Percentiles rank a stretch among this genome's conserved stretches.
These are phyloP conservation scores for Urocolius indicus DNA, from an alignment of 2,113 vertebrate genomes.

Conservation along the genomic window DNA sequence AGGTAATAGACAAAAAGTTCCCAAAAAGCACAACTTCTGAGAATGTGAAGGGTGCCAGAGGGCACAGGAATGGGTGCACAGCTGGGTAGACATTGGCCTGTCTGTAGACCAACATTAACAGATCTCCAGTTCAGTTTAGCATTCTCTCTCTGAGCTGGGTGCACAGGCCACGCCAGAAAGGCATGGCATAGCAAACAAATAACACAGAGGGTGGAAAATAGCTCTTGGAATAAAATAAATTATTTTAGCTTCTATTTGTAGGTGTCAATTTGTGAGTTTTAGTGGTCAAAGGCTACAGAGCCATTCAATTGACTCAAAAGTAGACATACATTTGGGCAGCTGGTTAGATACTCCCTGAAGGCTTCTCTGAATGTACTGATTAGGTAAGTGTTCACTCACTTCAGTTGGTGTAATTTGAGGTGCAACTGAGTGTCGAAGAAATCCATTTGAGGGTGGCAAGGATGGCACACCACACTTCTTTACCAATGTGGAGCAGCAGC, in stretches of 20 bases:
- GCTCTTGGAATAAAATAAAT: background rate
- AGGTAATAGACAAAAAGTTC: background rate
- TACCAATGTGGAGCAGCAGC: background rate
- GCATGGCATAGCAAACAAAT: background rate
- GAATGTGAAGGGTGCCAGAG: background rate
- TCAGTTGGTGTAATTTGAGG: background rate
- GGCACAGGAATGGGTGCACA: background rate
- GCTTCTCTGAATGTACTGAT: background rate
- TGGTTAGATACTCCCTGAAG: background rate
- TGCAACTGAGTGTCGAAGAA: background rate
- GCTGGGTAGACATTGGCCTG: background rate
- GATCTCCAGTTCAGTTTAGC: background rate
- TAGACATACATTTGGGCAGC: background rate
- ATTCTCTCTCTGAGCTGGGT: background rate
- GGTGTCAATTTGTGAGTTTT: background rate
- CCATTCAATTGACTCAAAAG: background rate
- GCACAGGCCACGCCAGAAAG: background rate
- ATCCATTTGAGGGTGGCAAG: background rate
- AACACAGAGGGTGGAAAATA: background rate
- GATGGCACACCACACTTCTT: background rate
- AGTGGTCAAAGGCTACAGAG: background rate
- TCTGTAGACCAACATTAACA: background rate
- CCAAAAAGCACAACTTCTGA: background rate
- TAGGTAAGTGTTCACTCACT: background rate
- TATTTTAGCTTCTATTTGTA: background rate